Evolutionary conservation across 2,797 vertebrate genomes (phyloP), one percentile per base, ranked within the genome.

Genomic region (Borostomias antarcticus): DNA sequence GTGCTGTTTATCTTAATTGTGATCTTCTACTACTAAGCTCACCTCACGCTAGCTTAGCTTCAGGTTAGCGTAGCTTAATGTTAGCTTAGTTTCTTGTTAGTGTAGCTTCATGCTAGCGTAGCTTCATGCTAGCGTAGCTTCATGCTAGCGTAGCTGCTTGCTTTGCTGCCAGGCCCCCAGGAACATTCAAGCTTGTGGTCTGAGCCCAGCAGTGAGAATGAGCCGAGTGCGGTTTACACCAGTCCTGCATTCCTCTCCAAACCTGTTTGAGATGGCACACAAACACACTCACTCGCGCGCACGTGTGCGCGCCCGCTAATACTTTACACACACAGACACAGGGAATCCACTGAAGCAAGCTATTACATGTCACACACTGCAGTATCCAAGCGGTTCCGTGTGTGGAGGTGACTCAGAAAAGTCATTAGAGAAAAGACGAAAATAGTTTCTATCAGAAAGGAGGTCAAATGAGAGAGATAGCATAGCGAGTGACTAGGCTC

Each of bases 181-280:
- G 29, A 51, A 68, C 76, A 68, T 65, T 75, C 59, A 30, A 74
- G 74, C 77, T 76, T 68, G 48, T 66, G 64, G 83, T 85, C 85
- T 87, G 87, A 75, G 86, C 75, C 82, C 43, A 19, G 86, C 82
- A 79, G 69, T 9, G 47, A 81, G 81, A 88, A 82, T 83, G 80
- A 89, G 81, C 80, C 70, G 69, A 89, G 81, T 83, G 85, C 58
- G 83, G 88, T 88, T 91, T 85, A 89, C 83, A 82, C 85, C 82
- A 73, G 87, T 82, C 64, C 70, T 73, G 72, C 89, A 90, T 89
- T 89, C 85, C 87, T 86, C 70, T 85, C 82, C 81, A 86, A 91
- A 91, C 88, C 86, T 79, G 85, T 86, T 86, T 79, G 21, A 73
- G 68, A 30, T 23, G 13, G 29, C 45, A 51, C 63, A 45, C 26